phyloP scores from a whole-genome alignment of 2,797 vertebrate species.

The Tenualosa thibaudeaui region DNA sequence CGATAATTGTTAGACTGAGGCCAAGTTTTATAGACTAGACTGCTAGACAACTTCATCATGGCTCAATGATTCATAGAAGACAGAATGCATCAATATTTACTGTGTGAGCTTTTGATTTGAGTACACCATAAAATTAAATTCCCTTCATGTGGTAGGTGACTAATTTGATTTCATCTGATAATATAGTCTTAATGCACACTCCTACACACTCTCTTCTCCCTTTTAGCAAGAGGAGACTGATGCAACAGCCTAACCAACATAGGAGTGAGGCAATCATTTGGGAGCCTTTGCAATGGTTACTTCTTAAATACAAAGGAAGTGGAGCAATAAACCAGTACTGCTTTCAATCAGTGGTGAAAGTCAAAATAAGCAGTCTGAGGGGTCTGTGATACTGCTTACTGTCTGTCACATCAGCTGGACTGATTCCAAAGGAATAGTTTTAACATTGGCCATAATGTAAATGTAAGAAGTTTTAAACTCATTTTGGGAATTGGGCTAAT shows the following conservation, averaged over 20 bases:
- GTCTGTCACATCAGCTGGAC: slow-evolving; percentile 43
- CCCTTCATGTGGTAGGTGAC: background rate
- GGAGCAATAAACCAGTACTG: slow-evolving; percentile 39
- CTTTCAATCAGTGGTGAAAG: slow-evolving; percentile 36
- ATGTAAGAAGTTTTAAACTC: background rate
- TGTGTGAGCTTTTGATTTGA: slow-evolving; percentile 28
- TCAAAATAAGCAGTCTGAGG: slow-evolving; percentile 35
- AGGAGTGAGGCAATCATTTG: slow-evolving; percentile 64
- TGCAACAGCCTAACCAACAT: slow-evolving; percentile 61
- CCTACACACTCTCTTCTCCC: slow-evolving; percentile 40
- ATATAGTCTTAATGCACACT: slow-evolving; percentile 32
- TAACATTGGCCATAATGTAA: background rate
- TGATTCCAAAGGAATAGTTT: slow-evolving; percentile 48
- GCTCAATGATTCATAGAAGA: background rate
- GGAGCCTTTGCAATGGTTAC: slow-evolving; percentile 55
- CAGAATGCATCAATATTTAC: background rate
- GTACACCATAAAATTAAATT: slow-evolving; percentile 24
- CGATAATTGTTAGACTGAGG: background rate
- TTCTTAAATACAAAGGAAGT: slow-evolving; percentile 36
- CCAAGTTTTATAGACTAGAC: background rate
- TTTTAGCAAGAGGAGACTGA: slow-evolving; percentile 60
- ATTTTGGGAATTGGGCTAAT: background rate
- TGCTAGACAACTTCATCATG: background rate
- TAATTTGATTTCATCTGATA: slow-evolving; percentile 31
- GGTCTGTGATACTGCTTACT: background rate